These are phyloP conservation scores for Solenopsis fugax DNA, from an alignment of 1,140 invertebrate species.

Conservation along the genomic window DNA sequence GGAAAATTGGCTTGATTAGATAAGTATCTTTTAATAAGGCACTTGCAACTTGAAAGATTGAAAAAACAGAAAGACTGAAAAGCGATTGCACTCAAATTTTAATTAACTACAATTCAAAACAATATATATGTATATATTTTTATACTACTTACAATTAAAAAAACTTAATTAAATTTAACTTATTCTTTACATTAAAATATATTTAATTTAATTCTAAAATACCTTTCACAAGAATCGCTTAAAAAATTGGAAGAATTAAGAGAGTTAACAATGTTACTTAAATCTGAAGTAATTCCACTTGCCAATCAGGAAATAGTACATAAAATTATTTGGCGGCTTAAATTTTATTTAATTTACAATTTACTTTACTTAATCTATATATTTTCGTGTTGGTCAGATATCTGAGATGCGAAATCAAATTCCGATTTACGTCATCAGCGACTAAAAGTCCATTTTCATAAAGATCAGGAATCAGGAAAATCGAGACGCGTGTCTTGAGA, in stretches of 20 bases:
- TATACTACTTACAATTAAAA: neutral
- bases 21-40: neutral
- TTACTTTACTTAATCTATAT: neutral
- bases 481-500: neutral
- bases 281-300: no score
- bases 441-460: neutral
- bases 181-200: neutral
- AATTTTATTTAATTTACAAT: neutral
- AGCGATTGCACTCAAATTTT: neutral
- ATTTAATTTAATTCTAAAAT: conserved; percentile 12
- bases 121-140: neutral
- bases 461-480: neutral
- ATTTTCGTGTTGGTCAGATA: neutral
- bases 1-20: conserved; percentile 18
- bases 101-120: neutral
- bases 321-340: neutral
- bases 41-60: neutral
- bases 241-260: neutral
- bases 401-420: neutral
- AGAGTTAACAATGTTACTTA: neutral
- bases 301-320: neutral
- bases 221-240: neutral
- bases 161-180: neutral
- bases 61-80: neutral
- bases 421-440: neutral